Base-by-base conservation (phyloP, 2,797 vertebrate genomes). In the Phalanger gymnotis region DNA sequence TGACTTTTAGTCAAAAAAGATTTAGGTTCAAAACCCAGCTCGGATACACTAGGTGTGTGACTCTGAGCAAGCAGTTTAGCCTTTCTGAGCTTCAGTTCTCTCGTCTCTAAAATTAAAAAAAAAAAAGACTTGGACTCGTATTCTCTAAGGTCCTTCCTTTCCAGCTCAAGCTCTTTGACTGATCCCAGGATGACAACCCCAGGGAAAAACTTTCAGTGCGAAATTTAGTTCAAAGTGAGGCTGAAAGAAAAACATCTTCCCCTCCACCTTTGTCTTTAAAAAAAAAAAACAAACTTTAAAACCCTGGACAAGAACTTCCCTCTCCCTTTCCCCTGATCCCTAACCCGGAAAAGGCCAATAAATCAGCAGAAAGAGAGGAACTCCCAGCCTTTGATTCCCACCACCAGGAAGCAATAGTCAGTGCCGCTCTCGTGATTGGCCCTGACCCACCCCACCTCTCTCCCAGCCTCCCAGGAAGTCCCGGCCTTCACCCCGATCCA, bases 381-480 rank as follows among this genome's bases (percentile, higher is more conserved):
- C 54, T 19, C 47, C 30, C 16, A 2, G 34, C 0, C 31, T 12
- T 1, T 0, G 58, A 5, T 3, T 34, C 47, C 30, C 34, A 13
- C 27, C 10, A 56, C 56, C 90, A 4, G 56, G 40, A 87, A 87
- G 73, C 73, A 4, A 22, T 25, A 11, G 6, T 31, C 47, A n/a
- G 1, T 2, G n/a, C 40, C 30, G 25, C 53, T 40, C 2, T 89
- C 53, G 1, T 40, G 53, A 54, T 19, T 73, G 56, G 55, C 34
- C 51, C 73, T 4, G 7, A n/a, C 58, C 52, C 47, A 3, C 16
- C 61, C n/a, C 28, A 19, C 30, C 52, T 56, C 53, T 30, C 53
- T 53, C 5, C 34, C 40, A 6, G 14, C 5, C 6, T 53, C 73
- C 73, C 73, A 27, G 73, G 40, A 47, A 81, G 73, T 40, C 73